Conservation (phyloP, 1,140 invertebrate genomes). For the Sitobion miscanthi region DNA sequence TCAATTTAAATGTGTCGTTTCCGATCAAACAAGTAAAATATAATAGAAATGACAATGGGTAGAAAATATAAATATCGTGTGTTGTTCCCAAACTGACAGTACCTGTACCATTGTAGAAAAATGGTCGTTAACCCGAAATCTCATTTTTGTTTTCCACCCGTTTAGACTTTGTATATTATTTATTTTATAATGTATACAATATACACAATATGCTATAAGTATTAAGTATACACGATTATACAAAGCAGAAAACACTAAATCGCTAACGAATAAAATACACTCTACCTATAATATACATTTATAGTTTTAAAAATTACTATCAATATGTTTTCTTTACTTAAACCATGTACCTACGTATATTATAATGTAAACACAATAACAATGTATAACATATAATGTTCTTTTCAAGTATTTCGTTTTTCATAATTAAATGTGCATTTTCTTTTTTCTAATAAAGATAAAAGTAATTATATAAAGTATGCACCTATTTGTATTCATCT, state of each 20-base stretch:
- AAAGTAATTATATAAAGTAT: constrained; percentile 3
- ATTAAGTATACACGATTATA: not conserved
- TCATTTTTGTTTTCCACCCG: not conserved
- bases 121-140: not conserved
- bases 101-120: not conserved
- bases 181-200: not conserved
- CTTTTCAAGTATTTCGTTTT: not conserved
- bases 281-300: too few species aligned
- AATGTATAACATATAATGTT: not conserved
- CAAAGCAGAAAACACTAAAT: not conserved
- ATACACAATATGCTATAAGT: not conserved
- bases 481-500: not conserved
- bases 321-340: not conserved
- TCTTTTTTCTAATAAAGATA: not conserved
- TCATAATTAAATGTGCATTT: not conserved
- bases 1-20: not conserved
- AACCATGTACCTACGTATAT: not conserved
- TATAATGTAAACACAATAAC: not conserved
- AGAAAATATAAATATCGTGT: not conserved
- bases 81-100: not conserved
- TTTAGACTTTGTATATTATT: not conserved
- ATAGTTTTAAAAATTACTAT: too few species aligned
- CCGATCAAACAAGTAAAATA: not conserved
- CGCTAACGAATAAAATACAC: too few species aligned
- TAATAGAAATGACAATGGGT: not conserved